Evolutionary conservation across 2,113 vertebrate species (phyloP).

Genomic region (Puffinus mauretanicus): DNA sequence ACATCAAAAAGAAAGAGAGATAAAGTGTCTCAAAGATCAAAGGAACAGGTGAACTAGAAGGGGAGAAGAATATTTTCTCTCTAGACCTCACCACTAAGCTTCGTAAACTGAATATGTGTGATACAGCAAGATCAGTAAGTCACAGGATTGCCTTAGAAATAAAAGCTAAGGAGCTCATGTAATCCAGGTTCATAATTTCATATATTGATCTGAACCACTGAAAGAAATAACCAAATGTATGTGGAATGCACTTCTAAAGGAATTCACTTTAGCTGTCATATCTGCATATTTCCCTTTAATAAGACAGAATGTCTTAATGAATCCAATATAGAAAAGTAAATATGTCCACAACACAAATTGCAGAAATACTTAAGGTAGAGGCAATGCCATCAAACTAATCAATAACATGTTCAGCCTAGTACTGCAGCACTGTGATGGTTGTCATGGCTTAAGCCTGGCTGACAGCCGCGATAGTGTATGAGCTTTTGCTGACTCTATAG

Average conservation of each 20-base stretch:
- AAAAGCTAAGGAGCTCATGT: not conserved
- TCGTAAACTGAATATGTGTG: not conserved
- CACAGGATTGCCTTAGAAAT: not conserved
- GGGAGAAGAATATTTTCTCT: not conserved
- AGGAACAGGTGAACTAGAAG: not conserved
- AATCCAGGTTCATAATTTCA: not conserved
- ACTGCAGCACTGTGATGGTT: not conserved
- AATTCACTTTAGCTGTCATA: not conserved
- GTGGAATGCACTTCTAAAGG: not conserved
- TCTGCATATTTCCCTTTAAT: not conserved
- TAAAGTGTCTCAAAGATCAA: not conserved
- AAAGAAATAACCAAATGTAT: not conserved
- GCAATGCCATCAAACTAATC: not conserved
- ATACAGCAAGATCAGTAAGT: not conserved
- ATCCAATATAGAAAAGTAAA: not conserved
- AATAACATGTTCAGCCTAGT: not conserved
- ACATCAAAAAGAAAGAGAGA: not conserved
- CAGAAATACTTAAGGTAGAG: not conserved
- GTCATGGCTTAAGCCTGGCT: not conserved
- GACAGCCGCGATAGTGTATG: rapidly evolving
- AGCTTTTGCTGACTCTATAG: not conserved
- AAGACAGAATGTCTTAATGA: not conserved
- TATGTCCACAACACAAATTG: not conserved
- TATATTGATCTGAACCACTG: not conserved
- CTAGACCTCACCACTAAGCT: not conserved